A percentile compares a stretch with the other conserved stretches of the same genome.
These are phyloP conservation scores for Martes martes DNA, from an alignment of 2,113 vertebrate species.

Conservation along the genomic window DNA sequence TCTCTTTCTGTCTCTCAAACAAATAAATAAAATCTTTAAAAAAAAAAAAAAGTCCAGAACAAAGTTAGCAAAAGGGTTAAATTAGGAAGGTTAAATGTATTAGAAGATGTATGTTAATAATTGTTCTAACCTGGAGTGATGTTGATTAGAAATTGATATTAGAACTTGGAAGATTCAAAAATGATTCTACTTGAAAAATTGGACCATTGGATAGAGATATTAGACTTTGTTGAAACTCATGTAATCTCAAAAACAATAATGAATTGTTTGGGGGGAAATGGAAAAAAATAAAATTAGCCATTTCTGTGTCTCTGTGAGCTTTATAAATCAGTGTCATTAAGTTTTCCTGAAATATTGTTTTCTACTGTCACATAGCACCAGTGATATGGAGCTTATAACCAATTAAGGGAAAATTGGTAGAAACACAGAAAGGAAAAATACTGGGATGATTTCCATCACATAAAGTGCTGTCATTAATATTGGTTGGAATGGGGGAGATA, in stretches of 20 bases:
- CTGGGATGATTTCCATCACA: background rate
- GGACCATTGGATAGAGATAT: background rate
- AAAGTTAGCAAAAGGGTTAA: background rate
- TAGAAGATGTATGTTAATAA: background rate
- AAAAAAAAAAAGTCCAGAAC: background rate
- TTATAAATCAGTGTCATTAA: conserved; percentile 11
- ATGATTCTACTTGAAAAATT: background rate
- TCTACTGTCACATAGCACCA: background rate
- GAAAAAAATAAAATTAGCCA: conserved; percentile 43
- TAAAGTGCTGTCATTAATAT: background rate
- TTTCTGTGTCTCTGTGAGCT: background rate
- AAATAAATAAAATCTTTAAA: background rate
- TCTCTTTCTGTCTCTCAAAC: background rate
- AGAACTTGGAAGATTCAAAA: conserved; percentile 25
- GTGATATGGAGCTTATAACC: background rate
- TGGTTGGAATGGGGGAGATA: background rate
- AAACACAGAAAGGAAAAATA: background rate
- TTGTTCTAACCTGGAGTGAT: background rate
- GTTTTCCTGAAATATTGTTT: background rate
- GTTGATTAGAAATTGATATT: background rate
- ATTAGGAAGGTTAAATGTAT: background rate
- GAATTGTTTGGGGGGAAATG: background rate
- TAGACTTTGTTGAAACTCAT: background rate
- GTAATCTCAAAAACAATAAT: conserved; percentile 2
- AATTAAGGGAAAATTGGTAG: background rate